Evolutionary conservation across 2,113 vertebrate genomes (phyloP).

Genomic region (Capreolus pygargus): DNA sequence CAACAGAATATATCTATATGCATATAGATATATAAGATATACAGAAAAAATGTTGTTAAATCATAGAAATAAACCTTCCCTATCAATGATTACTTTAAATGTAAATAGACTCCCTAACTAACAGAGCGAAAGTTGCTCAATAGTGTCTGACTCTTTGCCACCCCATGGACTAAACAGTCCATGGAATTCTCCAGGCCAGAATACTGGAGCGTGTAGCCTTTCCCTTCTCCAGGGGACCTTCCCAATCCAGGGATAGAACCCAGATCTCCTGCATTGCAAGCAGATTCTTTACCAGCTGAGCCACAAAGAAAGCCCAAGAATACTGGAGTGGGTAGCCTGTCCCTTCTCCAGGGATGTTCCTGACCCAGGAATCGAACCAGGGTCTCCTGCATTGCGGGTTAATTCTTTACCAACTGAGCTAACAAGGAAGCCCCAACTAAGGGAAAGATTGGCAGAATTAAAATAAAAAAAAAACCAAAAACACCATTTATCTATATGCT

Average conservation of each 20-base stretch:
- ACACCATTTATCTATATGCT: no score
- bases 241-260: background rate
- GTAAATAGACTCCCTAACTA: background rate
- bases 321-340: background rate
- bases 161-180: background rate
- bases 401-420: background rate
- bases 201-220: background rate
- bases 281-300: background rate
- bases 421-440: background rate
- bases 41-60: background rate
- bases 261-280: background rate
- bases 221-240: background rate
- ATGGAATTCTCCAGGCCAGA: background rate
- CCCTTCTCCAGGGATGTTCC: background rate
- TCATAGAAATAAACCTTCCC: background rate
- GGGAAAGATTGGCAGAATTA: background rate
- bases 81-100: background rate
- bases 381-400: fast-evolving
- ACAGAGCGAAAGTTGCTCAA: background rate
- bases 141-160: background rate
- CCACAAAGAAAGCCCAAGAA: background rate
- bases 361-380: fast-evolving
- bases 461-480: background rate
- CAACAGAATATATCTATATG: background rate
- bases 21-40: background rate